Percentiles rank a stretch among this genome's conserved stretches.
These are phyloP conservation scores for Patiria miniata DNA, from an alignment of 35 echinoderm and acorn worm species.

Conservation along the genomic window DNA sequence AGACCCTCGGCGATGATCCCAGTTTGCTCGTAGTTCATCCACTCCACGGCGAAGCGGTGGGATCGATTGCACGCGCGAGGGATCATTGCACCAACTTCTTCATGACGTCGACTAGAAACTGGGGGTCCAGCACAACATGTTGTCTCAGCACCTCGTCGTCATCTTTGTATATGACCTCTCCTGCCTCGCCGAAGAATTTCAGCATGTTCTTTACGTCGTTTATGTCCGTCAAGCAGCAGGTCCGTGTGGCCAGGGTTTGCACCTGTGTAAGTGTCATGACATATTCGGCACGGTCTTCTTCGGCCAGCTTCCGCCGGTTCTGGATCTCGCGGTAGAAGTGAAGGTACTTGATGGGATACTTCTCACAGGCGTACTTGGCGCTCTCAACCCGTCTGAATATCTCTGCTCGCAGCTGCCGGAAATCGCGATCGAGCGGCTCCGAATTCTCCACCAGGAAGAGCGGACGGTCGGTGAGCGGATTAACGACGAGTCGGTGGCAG, in stretches of 20 bases:
- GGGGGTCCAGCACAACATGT: no score
- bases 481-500: not conserved
- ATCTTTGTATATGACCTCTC: slow-evolving; percentile 35
- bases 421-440: not conserved
- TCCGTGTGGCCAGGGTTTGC: not conserved
- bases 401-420: not conserved
- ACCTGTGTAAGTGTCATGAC: not conserved
- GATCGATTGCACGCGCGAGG: not conserved
- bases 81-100: slow-evolving; percentile 24
- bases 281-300: not conserved
- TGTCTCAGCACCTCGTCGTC: slow-evolving; percentile 1
- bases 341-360: no score
- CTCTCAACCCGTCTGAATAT: no score
- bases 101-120: no score
- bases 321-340: slow-evolving; percentile 8
- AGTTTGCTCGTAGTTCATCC: slow-evolving; percentile 6
- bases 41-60: not conserved
- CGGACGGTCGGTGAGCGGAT: not conserved
- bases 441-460: slow-evolving; percentile 37
- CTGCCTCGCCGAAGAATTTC: slow-evolving; percentile 22
- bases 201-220: not conserved
- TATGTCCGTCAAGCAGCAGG: not conserved
- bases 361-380: not conserved
- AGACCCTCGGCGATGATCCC: slow-evolving; percentile 24
- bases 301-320: not conserved